These are phyloP conservation scores for Grallaria varia DNA, from an alignment of 2,113 vertebrate genomes.

Conservation along the genomic window DNA sequence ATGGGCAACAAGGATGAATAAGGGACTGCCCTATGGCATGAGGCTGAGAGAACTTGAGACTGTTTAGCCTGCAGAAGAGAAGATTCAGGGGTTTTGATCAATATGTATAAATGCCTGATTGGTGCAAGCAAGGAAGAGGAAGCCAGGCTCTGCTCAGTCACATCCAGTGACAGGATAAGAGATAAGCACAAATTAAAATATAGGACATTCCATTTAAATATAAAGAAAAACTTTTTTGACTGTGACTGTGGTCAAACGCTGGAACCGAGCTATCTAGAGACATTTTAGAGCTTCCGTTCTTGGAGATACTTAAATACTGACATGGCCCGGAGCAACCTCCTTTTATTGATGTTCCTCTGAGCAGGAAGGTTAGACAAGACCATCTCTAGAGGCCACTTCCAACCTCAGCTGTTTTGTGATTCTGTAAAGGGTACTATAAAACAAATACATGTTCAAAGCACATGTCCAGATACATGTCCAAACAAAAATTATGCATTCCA, in stretches of 20 bases:
- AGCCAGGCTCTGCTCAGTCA: neutral
- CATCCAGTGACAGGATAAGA: neutral
- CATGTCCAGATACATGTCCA: neutral
- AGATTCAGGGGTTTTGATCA: neutral
- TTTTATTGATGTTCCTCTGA: neutral
- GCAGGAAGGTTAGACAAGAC: neutral
- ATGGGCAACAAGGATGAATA: neutral
- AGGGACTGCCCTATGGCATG: neutral
- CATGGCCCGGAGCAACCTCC: neutral
- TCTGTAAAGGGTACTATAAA: neutral
- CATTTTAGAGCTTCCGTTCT: neutral
- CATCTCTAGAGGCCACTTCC: neutral
- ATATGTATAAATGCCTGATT: neutral
- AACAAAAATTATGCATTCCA: neutral
- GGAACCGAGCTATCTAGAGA: neutral
- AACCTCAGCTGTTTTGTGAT: neutral
- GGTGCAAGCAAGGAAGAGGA: neutral
- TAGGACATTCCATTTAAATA: neutral
- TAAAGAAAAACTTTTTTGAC: neutral
- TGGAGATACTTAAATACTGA: neutral
- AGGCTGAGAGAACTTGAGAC: neutral
- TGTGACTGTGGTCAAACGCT: rapidly evolving
- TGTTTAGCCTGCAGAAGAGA: neutral
- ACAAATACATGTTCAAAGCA: neutral
- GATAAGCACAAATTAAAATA: neutral